Percentiles rank a stretch among this genome's conserved stretches.
These are phyloP conservation scores for Etia nguti DNA, from an alignment of 2,113 vertebrate genomes.

Conservation along the genomic window DNA sequence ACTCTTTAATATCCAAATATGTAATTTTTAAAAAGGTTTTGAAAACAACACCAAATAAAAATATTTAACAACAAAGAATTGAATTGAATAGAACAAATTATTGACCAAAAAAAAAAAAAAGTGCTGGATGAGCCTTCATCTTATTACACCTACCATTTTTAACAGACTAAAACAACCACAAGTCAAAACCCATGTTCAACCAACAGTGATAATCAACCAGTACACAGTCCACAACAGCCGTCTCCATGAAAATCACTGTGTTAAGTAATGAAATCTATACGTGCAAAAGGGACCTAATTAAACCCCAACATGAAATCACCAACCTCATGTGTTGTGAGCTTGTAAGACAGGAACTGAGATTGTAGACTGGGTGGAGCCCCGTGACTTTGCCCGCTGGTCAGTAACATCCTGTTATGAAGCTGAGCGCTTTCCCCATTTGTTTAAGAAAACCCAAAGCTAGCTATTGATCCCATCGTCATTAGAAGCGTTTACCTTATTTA, in stretches of 20 bases:
- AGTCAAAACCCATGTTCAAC: background rate
- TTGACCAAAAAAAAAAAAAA: background rate
- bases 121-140: background rate
- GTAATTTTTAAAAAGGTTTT: accelerated
- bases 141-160: accelerated
- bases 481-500: background rate
- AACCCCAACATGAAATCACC: background rate
- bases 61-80: background rate
- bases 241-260: background rate
- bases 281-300: background rate
- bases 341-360: background rate
- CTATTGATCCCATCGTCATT: background rate
- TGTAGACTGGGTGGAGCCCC: background rate
- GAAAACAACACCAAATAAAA: background rate
- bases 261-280: background rate
- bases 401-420: background rate
- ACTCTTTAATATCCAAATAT: accelerated
- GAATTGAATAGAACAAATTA: background rate
- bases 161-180: background rate
- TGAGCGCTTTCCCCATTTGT: accelerated
- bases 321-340: background rate
- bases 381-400: background rate
- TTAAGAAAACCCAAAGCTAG: background rate
- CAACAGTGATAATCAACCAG: background rate
- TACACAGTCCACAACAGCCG: background rate